Conservation (phyloP, 1,140 invertebrate species). For the Drosophila rhopaloa region DNA sequence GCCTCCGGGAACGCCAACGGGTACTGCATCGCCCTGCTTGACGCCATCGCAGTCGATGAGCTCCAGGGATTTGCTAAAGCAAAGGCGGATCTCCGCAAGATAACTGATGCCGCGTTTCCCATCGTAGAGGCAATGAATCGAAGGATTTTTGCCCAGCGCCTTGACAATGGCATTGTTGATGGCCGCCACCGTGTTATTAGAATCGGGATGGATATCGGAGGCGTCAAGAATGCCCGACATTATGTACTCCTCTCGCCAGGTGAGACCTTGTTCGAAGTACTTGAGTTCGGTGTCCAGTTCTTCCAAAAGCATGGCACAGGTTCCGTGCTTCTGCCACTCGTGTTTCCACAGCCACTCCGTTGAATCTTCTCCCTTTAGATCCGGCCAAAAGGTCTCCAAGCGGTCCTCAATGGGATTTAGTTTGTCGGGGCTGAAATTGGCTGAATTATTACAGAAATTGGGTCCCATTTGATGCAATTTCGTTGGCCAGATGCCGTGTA, state of each 20-base stretch:
- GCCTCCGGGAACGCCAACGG: constrained; percentile 69
- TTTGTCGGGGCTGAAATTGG: constrained; percentile 87
- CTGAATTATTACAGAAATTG: constrained; percentile 88
- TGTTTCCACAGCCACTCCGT: constrained; percentile 90
- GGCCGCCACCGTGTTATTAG: constrained; percentile 86
- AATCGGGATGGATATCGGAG: constrained; percentile 87
- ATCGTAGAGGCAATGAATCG: constrained; percentile 87
- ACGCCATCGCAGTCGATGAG: constrained; percentile 87
- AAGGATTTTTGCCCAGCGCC: constrained; percentile 86
- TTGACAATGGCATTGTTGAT: constrained; percentile 87
- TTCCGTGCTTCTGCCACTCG: constrained; percentile 94
- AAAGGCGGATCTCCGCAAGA: constrained; percentile 88
- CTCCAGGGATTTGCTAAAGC: constrained; percentile 88
- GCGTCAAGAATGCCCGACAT: constrained; percentile 87
- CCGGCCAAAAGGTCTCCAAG: constrained; percentile 89
- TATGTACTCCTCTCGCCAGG: constrained; percentile 87
- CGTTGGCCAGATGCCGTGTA: constrained; percentile 94
- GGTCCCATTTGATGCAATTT: constrained; percentile 89
- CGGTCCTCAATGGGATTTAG: constrained; percentile 87
- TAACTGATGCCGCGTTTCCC: constrained; percentile 86
- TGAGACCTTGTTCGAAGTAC: constrained; percentile 90
- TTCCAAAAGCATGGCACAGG: constrained; percentile 89
- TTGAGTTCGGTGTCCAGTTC: constrained; percentile 88
- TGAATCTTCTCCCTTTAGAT: constrained; percentile 87
- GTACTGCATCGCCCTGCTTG: constrained; percentile 56